Evolutionary conservation across 2,888 invertebrate species (phyloP), one percentile per base, ranked within the genome.

Genomic region (Augochlorella aurata): DNA sequence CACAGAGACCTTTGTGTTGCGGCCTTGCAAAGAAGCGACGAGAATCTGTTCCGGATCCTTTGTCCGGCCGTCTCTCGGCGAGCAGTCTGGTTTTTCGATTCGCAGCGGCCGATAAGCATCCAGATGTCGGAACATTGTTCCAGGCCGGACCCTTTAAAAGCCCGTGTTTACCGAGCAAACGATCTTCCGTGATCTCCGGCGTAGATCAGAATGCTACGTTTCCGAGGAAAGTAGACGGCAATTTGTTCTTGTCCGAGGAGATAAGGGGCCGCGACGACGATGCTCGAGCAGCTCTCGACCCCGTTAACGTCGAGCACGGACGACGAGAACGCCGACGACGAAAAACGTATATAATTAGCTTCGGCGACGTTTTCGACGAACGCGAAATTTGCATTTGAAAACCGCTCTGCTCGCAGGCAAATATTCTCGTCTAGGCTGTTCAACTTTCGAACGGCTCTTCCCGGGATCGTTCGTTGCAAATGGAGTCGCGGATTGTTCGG

Each of bases 101-200:
- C 69, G 82, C 76, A 9, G 12, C 0, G n/a, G 12, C 18, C 50
- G 83, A 79, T 83, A 84, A 83, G 70, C 21, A 65, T 73, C 82
- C 79, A 65, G 74, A 78, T 79, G 79, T 61, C 71, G 77, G 74
- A 84, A 79, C 72, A 73, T 73, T 75, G 77, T 77, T 73, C 74
- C 29, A 0, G 44, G 29, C 29, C 18, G 44, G 44, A 44, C 49
- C 50, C 72, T 70, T 76, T 65, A 54, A 79, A 69, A 82, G 69
- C 38, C 58, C 12, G 66, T 77, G 76, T 68, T 71, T 74, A 54
- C 77, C 69, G 44, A 68, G 54, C 58, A 24, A 65, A 52, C 67
- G 38, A 73, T 78, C 69, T 63, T 71, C n/a, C 18, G 52, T 14
- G 79, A 80, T 80, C 75, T 71, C 54, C 65, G 44, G 1, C 74